Evolutionary conservation across 2,113 vertebrate species (phyloP), one percentile per base, ranked within the genome.

Genomic region (Leptobrachium leishanense): DNA sequence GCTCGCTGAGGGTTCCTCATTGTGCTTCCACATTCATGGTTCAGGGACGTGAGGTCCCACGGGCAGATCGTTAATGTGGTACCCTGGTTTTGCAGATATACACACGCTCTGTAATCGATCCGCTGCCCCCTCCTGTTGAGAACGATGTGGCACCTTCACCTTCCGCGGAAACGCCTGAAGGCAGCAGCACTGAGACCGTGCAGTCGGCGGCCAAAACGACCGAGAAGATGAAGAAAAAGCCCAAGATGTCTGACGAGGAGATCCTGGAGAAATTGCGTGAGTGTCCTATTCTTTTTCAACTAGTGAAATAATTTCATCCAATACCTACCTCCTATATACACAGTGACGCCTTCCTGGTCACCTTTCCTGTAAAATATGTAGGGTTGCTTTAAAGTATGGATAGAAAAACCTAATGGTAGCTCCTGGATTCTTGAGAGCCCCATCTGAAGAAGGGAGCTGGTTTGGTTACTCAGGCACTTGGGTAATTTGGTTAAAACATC

Each of bases 211-310:
- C 91, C 41, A 93, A 92, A 79, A 92, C 88, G 68, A 85, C 87
- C 0, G 97, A 99, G 84, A 99, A 98, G 84, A 90, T 90, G 62
- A 94, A 96, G 91, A 98, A 99, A 88, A 98, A 99, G 88, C 91
- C 94, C 70, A 99, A 99, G 91, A 99, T 99, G 97, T 95, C 96
- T 0, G 97, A 99, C 39, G 97, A 99, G 82, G 97, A 99, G 88
- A 98, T 99, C 82, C 86, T 99, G 85, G 97, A 99, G 88, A 99
- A 99, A 92, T 87, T 99, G 84, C 93, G 96, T 98, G 93, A 84
- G 96, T 85, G 0, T 12, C 46, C 7, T 0, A 0, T 31, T 55
- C 62, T 5, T 65, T 39, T 64, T 39, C 2, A 5, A 43, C 2
- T 72, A 5, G 20, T 65, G 40, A 2, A 2, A 8, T 2, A 64